These are phyloP conservation scores for Caenorhabditis inopinata DNA, from an alignment of 1,140 invertebrate species.

Conservation along the genomic window DNA sequence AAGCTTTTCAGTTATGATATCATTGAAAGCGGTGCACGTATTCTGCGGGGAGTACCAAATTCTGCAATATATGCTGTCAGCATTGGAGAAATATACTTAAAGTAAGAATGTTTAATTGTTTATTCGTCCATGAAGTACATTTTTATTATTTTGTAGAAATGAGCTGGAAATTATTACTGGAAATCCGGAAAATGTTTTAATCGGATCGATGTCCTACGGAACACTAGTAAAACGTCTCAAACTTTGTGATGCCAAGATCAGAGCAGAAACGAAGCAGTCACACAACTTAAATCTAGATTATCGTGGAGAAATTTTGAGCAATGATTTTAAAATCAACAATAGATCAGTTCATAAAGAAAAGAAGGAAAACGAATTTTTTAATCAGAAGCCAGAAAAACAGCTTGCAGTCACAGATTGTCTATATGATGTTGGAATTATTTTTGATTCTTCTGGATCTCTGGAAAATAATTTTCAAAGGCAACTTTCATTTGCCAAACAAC, in stretches of 20 bases:
- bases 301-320: background rate
- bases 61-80: background rate
- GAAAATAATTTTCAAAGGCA: slow-evolving; percentile 25
- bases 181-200: background rate
- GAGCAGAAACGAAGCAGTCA: background rate
- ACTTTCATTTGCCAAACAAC: background rate
- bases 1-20: slow-evolving; percentile 13
- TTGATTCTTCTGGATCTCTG: slow-evolving; percentile 28
- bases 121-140: too few species aligned
- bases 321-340: background rate
- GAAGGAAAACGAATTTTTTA: background rate
- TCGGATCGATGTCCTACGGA: slow-evolving; percentile 17
- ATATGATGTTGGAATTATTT: slow-evolving; percentile 24
- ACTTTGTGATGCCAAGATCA: background rate
- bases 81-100: background rate
- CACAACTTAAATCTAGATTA: background rate
- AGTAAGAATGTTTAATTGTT: background rate
- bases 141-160: background rate
- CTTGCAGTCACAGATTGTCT: background rate
- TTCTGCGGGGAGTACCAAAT: background rate
- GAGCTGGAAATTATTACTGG: background rate
- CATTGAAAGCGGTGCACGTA: background rate
- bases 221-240: slow-evolving; percentile 2
- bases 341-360: background rate
- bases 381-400: background rate